Conservation (phyloP, 2,888 invertebrate genomes). For the Dusona sp. region DNA sequence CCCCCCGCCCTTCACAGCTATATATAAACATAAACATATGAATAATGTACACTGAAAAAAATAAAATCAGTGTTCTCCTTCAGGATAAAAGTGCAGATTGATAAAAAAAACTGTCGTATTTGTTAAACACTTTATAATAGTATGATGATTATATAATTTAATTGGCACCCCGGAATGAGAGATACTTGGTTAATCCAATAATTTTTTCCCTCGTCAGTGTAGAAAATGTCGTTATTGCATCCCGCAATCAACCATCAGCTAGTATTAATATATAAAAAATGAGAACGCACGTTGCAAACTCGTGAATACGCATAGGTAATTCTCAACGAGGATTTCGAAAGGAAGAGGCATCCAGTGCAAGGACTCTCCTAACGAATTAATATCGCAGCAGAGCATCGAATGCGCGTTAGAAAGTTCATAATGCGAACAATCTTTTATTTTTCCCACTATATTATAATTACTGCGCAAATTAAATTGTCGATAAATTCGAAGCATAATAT, state of each 20-base stretch:
- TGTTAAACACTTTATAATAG: too few species aligned
- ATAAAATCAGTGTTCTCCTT: too few species aligned
- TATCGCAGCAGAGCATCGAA: slow-evolving; percentile 63
- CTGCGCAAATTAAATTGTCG: slow-evolving; percentile 17
- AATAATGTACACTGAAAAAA: too few species aligned
- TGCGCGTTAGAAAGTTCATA: slow-evolving; percentile 67
- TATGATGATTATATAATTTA: too few species aligned
- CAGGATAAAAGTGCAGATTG: too few species aligned
- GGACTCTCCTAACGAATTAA: slow-evolving; percentile 75
- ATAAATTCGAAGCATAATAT: not conserved
- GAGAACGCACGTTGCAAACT: slow-evolving; percentile 10
- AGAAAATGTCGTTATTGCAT: slow-evolving; percentile 46
- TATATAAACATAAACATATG: not conserved
- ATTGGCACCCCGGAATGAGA: too few species aligned
- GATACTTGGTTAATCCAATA: too few species aligned
- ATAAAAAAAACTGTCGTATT: too few species aligned
- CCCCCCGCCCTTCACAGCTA: not conserved
- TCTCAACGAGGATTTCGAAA: slow-evolving; percentile 73
- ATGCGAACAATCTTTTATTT: slow-evolving; percentile 34
- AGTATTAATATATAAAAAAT: slow-evolving; percentile 11
- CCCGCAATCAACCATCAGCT: slow-evolving; percentile 47
- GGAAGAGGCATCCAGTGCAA: slow-evolving; percentile 75
- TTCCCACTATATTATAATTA: slow-evolving; percentile 17
- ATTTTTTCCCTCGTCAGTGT: too few species aligned
- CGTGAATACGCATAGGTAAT: slow-evolving; percentile 23